phyloP scores from a whole-genome alignment of 1,140 invertebrate genomes.

The Oscheius sp. region DNA sequence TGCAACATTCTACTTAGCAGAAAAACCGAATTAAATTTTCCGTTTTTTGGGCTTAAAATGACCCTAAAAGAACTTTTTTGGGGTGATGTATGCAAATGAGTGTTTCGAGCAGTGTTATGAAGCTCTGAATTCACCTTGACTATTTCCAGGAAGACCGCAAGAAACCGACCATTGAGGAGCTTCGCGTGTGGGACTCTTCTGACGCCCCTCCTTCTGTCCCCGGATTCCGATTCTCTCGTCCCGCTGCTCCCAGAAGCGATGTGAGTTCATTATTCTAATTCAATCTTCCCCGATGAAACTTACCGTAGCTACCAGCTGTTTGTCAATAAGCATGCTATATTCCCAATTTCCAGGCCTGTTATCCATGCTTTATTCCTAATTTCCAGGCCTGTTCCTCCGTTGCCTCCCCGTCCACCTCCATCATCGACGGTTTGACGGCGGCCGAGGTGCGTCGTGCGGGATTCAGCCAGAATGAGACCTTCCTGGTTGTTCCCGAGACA shows the following conservation, averaged over 20 bases:
- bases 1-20: no score
- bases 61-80: no score
- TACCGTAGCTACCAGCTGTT: no score
- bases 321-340: no score
- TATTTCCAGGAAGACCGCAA: no score
- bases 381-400: neutral
- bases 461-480: neutral
- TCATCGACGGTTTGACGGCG: neutral
- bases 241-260: neutral
- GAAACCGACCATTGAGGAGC: constrained; percentile 25
- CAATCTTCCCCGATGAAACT: no score
- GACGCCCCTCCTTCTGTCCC: constrained; percentile 7
- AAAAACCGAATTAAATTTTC: no score
- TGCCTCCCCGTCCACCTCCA: neutral
- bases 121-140: no score
- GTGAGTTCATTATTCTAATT: no score
- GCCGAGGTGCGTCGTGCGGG: neutral
- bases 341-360: neutral
- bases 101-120: no score
- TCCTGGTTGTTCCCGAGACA: constrained; percentile 1
- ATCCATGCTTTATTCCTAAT: neutral
- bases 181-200: neutral
- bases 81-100: no score
- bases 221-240: constrained; percentile 34
- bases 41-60: no score